Conservation (phyloP, 2,797 vertebrate species). For the Loriculus beryllinus region DNA sequence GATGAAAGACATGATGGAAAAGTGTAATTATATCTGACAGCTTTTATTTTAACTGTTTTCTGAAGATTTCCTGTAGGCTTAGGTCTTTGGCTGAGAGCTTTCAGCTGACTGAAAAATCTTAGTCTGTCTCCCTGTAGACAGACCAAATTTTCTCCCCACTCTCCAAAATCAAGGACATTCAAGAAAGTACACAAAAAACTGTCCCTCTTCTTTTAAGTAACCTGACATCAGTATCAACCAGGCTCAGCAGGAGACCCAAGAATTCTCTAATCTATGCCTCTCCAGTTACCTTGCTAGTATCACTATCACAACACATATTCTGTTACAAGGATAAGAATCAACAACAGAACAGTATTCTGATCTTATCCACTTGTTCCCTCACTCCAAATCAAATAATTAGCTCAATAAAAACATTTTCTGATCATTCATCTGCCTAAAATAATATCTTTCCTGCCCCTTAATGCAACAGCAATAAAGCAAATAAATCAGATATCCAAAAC, state of each 20-base stretch:
- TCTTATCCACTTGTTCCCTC: neutral
- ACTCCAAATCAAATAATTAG: neutral
- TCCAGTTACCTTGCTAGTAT: neutral
- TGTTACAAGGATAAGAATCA: neutral
- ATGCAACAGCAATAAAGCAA: neutral
- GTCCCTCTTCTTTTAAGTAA: neutral
- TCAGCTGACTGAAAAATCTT: neutral
- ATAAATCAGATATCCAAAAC: neutral
- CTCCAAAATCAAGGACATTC: neutral
- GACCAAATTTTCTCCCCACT: neutral
- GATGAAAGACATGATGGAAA: rapidly evolving
- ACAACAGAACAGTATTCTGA: neutral
- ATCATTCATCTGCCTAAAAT: neutral
- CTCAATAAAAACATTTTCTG: neutral
- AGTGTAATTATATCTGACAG: neutral
- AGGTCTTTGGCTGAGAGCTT: neutral
- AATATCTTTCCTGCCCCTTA: neutral
- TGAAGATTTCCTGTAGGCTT: neutral
- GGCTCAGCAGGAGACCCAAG: neutral
- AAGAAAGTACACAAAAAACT: neutral
- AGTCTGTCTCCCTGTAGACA: neutral
- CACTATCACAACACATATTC: neutral
- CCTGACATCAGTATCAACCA: neutral
- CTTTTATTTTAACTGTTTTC: neutral
- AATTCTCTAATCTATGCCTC: neutral